Conservation (phyloP, 92 coral and sea anemone genomes). For the Palythoa caribaeorum region DNA sequence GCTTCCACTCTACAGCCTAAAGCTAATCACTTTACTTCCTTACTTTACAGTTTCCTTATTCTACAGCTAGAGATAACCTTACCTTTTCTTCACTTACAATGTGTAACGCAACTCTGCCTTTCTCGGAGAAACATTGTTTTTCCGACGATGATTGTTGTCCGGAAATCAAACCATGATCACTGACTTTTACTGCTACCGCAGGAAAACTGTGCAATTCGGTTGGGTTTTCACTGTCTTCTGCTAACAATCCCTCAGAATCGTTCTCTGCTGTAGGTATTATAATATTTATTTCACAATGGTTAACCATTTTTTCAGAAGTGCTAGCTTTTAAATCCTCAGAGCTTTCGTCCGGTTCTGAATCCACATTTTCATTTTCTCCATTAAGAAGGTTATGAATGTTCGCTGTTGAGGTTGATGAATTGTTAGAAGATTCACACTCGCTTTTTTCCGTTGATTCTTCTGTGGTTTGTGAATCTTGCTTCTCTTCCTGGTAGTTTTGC, state of each 20-base stretch:
- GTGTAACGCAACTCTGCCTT: background rate
- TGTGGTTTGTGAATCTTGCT: background rate
- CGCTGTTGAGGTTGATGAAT: background rate
- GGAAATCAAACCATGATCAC: background rate
- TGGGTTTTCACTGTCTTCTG: background rate
- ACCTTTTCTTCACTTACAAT: slow-evolving; percentile 22
- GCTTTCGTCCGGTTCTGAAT: background rate
- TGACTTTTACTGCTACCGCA: background rate
- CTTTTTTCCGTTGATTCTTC: background rate
- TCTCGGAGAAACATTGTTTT: background rate
- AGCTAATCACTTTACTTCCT: background rate
- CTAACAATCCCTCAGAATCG: background rate
- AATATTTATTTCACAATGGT: slow-evolving; percentile 22
- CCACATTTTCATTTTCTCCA: background rate
- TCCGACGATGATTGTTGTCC: background rate
- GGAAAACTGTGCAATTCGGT: background rate
- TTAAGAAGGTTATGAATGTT: background rate
- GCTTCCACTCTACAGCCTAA: background rate
- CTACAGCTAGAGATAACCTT: background rate
- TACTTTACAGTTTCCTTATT: too few species aligned
- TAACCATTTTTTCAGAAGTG: slow-evolving; percentile 5
- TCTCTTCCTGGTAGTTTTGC: background rate
- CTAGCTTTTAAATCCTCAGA: background rate
- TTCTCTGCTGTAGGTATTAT: slow-evolving; percentile 3
- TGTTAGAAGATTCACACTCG: background rate